phyloP scores from a whole-genome alignment of 2,113 vertebrate species.

The Plecturocebus donacophilus region DNA sequence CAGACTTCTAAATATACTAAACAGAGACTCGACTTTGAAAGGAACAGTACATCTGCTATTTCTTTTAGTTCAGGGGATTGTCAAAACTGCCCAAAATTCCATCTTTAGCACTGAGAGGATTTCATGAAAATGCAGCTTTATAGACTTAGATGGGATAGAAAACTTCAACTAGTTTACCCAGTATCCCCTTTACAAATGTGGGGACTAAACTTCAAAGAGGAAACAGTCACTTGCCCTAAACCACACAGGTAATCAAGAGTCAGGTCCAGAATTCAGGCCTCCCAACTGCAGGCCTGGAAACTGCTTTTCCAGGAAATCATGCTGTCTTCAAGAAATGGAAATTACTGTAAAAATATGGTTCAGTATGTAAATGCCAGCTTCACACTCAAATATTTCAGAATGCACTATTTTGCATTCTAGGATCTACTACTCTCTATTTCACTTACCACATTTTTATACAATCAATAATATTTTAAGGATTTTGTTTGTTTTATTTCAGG shows the following conservation, averaged over 20 bases:
- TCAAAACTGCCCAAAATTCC: not conserved
- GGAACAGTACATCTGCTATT: not conserved
- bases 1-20: constrained; percentile 22
- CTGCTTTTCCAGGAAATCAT: constrained; percentile 60
- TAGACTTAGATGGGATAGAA: not conserved
- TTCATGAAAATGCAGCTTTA: constrained; percentile 26
- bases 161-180: not conserved
- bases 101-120: not conserved
- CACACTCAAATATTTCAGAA: constrained; percentile 64
- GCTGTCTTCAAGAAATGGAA: constrained; percentile 67
- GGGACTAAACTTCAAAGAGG: constrained; percentile 26
- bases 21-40: constrained; percentile 12
- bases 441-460: not conserved
- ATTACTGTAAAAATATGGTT: constrained; percentile 67
- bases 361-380: constrained; percentile 63
- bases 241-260: not conserved
- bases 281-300: not conserved
- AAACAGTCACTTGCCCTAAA: constrained; percentile 36
- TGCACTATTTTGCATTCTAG: constrained; percentile 53
- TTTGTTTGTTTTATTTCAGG: not conserved
- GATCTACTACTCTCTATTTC: constrained; percentile 47
- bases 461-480: not conserved
- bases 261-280: constrained; percentile 46
- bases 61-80: constrained; percentile 11
- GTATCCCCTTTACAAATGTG: not conserved